Evolutionary conservation across 2,888 invertebrate species (phyloP), one percentile per base, ranked within the genome.

Genomic region (Erebia ligea): DNA sequence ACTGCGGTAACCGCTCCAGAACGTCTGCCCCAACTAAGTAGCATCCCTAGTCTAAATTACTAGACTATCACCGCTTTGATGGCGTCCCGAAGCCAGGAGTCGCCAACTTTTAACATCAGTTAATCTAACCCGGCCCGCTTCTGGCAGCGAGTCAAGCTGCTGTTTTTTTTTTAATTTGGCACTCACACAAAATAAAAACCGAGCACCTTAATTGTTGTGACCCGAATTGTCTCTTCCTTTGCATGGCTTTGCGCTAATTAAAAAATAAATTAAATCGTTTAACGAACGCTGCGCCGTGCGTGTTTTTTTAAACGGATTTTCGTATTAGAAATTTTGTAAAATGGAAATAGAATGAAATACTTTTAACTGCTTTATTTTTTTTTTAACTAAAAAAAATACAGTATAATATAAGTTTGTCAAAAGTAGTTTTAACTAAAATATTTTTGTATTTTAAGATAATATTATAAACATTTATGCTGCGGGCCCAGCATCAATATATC

Each of bases 111-210:
- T 87, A 87, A 85, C 89, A 87, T 86, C 88, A 87, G 85, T 89
- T 89, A 90, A 89, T 90, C 89, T 90, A 89, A 87, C 85, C 80
- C 82, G 79, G 80, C 74, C 78, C 76, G 76, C 80, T 77, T 82
- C 84, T 91, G 90, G 89, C 90, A 82, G 78, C 77, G 79, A 83
- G 85, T 88, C 88, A 88, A 88, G 82, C 75, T 75, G 71, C 79
- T 80, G 86, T 89, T 87, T 86, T 83, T 86, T 83, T 78, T 79
- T 84, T 87, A 88, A 80, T 89, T 90, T 91, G 92, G 91, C 91
- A 86, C 86, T 48, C 79, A 79, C 81, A 80, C 86, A 79, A 88
- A 87, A 89, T 84, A 88, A 88, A 89, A 76, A 87, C 80, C 80
- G 79, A 81, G 80, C 82, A 86, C 83, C 84, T 84, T 90, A 91